A percentile compares a stretch with the other conserved stretches of the same genome.
Conservation (phyloP, 2,113 vertebrate species). For the Sorex araneus region DNA sequence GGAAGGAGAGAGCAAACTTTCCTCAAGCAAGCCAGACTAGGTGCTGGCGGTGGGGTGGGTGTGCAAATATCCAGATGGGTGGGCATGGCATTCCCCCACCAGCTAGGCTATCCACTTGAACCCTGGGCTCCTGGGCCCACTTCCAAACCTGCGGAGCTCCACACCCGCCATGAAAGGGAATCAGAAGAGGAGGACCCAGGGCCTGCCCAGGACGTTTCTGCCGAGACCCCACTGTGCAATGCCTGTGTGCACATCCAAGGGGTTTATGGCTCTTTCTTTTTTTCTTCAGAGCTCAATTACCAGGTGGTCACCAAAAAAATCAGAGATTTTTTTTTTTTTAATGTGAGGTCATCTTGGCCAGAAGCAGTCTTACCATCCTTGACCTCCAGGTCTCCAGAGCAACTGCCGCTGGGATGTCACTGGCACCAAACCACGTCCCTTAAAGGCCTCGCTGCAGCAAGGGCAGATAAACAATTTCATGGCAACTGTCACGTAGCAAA, state of each 20-base stretch:
- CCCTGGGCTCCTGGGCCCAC: background rate
- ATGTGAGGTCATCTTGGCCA: conserved; percentile 73
- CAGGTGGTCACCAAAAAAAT: conserved; percentile 59
- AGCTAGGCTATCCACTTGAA: conserved; percentile 43
- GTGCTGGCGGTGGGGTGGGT: background rate
- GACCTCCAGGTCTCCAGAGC: conserved; percentile 70
- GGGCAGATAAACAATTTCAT: conserved; percentile 69
- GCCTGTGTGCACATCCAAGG: background rate
- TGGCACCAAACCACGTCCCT: conserved; percentile 54
- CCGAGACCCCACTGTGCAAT: background rate
- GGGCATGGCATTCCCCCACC: conserved; percentile 3
- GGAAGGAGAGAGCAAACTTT: background rate
- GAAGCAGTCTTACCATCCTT: conserved; percentile 67
- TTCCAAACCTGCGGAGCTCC: conserved; percentile 11
- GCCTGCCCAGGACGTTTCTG: too few species aligned
- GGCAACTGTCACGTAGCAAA: conserved; percentile 65
- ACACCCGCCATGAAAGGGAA: background rate
- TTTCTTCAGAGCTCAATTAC: conserved; percentile 8
- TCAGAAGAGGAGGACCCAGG: background rate
- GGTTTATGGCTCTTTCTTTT: conserved; percentile 1
- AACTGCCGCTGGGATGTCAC: conserved; percentile 54
- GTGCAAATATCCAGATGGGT: conserved; percentile 23
- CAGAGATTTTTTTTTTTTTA: conserved; percentile 42
- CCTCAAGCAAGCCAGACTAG: background rate
- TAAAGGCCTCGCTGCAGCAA: conserved; percentile 47